Conservation (phyloP, 1,140 invertebrate genomes). For the Dufourea novaeangliae region DNA sequence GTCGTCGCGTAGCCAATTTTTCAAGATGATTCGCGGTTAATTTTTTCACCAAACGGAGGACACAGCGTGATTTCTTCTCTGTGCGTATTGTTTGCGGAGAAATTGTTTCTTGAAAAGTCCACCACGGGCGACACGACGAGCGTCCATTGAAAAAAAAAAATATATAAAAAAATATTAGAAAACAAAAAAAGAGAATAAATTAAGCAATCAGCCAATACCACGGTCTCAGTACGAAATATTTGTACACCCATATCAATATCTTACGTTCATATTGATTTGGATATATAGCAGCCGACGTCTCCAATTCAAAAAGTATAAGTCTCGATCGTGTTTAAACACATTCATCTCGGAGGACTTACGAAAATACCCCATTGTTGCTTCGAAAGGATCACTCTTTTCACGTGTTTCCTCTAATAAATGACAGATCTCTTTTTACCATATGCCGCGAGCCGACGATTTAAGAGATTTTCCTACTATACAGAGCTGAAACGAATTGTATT, state of each 20-base stretch:
- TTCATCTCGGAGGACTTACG: conserved; percentile 47
- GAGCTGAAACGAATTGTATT: not conserved
- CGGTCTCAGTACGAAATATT: conserved; percentile 80
- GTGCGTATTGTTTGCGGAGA: no score
- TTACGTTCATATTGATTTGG: conserved; percentile 80
- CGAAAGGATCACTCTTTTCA: conserved; percentile 41
- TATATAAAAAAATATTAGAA: conserved; percentile 55
- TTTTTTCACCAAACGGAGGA: not conserved
- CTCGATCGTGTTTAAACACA: conserved; percentile 37
- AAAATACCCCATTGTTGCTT: conserved; percentile 39
- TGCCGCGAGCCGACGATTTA: not conserved
- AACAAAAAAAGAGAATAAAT: conserved; percentile 74
- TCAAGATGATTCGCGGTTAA: not conserved
- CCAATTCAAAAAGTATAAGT: conserved; percentile 77
- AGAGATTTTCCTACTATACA: not conserved
- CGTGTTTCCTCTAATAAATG: not conserved
- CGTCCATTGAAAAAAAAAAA: conserved; percentile 66
- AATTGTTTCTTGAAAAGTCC: not conserved
- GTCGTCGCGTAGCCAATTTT: conserved; percentile 51
- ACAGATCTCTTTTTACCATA: not conserved
- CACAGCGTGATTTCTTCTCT: no score
- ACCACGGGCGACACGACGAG: conserved; percentile 57
- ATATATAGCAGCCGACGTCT: conserved; percentile 78
- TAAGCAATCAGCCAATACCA: conserved; percentile 82
- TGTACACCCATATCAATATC: conserved; percentile 81